phyloP scores from a whole-genome alignment of 2,113 vertebrate species.

The Vombatus ursinus region DNA sequence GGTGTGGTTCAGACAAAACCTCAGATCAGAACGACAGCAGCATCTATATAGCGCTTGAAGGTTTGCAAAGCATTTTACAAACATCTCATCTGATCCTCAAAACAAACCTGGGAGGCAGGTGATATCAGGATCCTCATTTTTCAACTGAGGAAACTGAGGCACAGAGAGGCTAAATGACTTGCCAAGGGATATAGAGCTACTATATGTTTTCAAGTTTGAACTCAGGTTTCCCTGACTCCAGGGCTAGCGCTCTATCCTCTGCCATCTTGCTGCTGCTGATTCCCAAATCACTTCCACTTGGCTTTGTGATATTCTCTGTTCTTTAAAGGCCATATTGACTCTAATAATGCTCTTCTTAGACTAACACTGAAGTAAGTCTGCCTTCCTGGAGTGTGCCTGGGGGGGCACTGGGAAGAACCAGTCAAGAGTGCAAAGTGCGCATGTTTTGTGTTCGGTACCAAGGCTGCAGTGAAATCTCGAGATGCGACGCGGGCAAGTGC shows the following conservation, averaged over 20 bases:
- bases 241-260: background rate
- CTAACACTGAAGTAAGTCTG: background rate
- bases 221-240: background rate
- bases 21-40: background rate
- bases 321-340: background rate
- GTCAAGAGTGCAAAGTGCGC: background rate
- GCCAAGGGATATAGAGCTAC: background rate
- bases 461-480: no score
- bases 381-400: background rate
- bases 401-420: background rate
- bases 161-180: no score
- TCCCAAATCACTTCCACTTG: background rate
- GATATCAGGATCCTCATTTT: background rate
- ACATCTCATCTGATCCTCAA: background rate
- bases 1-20: background rate
- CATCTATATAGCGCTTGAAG: background rate
- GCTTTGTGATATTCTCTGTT: background rate
- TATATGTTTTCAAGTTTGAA: background rate
- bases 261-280: background rate
- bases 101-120: no score
- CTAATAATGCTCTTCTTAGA: slow-evolving; percentile 9
- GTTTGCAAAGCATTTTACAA: background rate
- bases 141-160: background rate
- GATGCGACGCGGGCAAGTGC: no score
- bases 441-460: no score